phyloP scores from a whole-genome alignment of 2,888 invertebrate genomes.

The Drosophila nigritarsus region DNA sequence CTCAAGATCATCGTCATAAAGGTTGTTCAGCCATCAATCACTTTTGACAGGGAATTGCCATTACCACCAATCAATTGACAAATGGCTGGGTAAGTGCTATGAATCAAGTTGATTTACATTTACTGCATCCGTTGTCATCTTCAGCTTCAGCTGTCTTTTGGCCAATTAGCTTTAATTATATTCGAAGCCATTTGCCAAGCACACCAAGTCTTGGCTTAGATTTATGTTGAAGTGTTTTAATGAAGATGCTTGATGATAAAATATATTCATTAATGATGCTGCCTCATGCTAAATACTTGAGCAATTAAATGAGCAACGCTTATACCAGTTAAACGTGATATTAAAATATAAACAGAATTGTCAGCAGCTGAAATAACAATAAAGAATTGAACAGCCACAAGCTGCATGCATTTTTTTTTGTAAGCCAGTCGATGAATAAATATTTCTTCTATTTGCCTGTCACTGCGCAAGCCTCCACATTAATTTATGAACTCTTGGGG shows the following conservation, averaged over 20 bases:
- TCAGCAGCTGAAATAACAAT: slow-evolving; percentile 70
- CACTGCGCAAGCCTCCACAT: slow-evolving; percentile 62
- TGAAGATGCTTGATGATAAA: slow-evolving; percentile 52
- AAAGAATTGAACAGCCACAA: slow-evolving; percentile 30
- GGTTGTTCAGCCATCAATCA: slow-evolving; percentile 2
- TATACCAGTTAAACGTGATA: slow-evolving; percentile 59
- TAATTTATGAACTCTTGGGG: slow-evolving; percentile 2
- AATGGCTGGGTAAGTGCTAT: slow-evolving; percentile 43
- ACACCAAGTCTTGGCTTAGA: slow-evolving; percentile 5
- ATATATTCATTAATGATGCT: slow-evolving; percentile 46
- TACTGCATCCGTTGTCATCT: slow-evolving; percentile 51
- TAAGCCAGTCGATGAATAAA: slow-evolving; percentile 58
- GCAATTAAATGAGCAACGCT: slow-evolving; percentile 47
- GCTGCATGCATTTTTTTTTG: slow-evolving; percentile 26
- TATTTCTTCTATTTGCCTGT: slow-evolving; percentile 40
- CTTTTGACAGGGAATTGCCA: slow-evolving; percentile 7
- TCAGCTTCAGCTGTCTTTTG: slow-evolving; percentile 39
- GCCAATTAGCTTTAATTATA: slow-evolving; percentile 46
- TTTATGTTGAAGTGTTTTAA: slow-evolving; percentile 40
- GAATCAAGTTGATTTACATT: slow-evolving; percentile 59
- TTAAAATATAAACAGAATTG: slow-evolving; percentile 51
- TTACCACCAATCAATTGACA: slow-evolving; percentile 38
- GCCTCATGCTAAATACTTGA: slow-evolving; percentile 42
- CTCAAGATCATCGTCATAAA: slow-evolving; percentile 36
- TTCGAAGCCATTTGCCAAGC: slow-evolving; percentile 37